A percentile compares a stretch with the other conserved stretches of the same genome.
Evolutionary conservation across 2,888 invertebrate species (phyloP).

Genomic region (Pristionchus mayeri): DNA sequence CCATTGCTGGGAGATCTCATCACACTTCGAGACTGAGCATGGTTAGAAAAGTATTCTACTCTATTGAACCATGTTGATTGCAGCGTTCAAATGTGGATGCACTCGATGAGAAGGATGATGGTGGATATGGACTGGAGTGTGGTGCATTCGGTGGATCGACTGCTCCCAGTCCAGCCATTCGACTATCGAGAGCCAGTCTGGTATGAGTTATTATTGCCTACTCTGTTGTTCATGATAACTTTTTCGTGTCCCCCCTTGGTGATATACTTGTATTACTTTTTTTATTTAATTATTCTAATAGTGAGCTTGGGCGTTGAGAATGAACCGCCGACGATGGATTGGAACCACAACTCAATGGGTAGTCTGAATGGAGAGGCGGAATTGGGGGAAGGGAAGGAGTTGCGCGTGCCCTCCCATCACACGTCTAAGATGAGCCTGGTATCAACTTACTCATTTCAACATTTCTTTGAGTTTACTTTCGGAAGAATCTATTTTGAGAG

Average conservation of each 20-base stretch:
- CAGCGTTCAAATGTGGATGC: slow-evolving; percentile 12
- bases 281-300: neutral
- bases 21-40: slow-evolving; percentile 37
- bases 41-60: neutral
- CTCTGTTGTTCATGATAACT: neutral
- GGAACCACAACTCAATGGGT: slow-evolving; percentile 20
- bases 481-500: neutral
- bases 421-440: slow-evolving; percentile 20
- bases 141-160: neutral
- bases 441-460: neutral
- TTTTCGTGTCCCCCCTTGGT: too few relatives aligned
- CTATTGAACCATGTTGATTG: neutral
- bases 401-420: neutral
- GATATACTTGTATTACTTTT: too few relatives aligned
- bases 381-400: neutral
- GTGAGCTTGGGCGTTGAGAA: neutral
- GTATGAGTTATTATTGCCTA: neutral
- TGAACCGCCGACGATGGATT: neutral
- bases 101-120: slow-evolving; percentile 29
- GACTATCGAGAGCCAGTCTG: slow-evolving; percentile 19
- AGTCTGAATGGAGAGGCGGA: slow-evolving; percentile 5
- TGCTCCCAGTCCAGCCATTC: slow-evolving; percentile 7
- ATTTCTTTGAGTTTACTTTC: neutral
- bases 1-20: neutral
- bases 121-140: neutral